These are phyloP conservation scores for Vombatus ursinus DNA, from an alignment of 2,113 vertebrate species.

Conservation along the genomic window DNA sequence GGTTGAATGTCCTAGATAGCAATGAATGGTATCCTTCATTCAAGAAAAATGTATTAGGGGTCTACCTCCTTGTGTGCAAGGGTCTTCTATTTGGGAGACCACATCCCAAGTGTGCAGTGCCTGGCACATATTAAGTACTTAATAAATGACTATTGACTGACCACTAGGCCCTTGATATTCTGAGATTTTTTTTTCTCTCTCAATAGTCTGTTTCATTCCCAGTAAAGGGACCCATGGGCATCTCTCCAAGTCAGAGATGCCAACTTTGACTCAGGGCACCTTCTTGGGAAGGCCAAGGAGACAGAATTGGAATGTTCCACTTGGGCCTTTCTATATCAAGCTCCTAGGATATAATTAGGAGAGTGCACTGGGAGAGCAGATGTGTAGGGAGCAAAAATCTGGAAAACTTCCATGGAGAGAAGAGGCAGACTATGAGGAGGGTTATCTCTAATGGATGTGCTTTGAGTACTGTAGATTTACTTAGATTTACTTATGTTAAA, in stretches of 20 bases:
- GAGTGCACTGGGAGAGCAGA: not conserved
- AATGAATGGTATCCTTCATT: not conserved
- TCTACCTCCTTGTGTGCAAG: not conserved
- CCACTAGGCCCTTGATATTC: not conserved
- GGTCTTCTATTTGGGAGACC: slow-evolving; percentile 4
- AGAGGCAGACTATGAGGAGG: not conserved
- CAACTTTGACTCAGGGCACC: not conserved
- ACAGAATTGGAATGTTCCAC: slow-evolving; percentile 50
- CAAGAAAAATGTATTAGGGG: no score
- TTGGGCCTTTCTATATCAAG: slow-evolving; percentile 50
- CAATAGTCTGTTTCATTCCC: not conserved
- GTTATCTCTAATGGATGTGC: not conserved
- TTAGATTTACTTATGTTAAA: not conserved
- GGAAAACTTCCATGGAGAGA: not conserved
- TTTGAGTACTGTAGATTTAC: not conserved
- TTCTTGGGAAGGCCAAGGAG: not conserved
- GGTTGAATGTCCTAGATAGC: not conserved
- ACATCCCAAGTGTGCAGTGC: slow-evolving; percentile 47
- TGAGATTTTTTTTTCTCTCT: not conserved
- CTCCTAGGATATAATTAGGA: slow-evolving; percentile 13
- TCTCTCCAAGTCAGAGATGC: not conserved
- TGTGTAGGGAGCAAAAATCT: not conserved
- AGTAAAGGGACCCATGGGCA: not conserved
- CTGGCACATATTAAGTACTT: not conserved
- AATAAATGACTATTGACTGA: not conserved